phyloP scores from a whole-genome alignment of 2,888 invertebrate genomes.

The Troglohyphantes excavatus region DNA sequence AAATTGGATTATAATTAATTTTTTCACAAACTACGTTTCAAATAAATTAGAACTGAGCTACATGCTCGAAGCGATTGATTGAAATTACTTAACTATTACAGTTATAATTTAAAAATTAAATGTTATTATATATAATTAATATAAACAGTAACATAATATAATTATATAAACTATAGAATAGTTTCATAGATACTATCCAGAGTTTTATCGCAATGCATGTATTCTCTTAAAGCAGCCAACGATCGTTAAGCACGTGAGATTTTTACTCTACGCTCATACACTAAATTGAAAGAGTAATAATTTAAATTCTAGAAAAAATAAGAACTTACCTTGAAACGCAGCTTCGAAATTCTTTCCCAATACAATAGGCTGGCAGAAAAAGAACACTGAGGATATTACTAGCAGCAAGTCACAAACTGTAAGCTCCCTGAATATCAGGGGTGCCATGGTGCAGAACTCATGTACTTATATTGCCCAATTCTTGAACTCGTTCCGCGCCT shows the following conservation, averaged over 20 bases:
- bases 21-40: too few species aligned
- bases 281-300: too few species aligned
- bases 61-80: too few species aligned
- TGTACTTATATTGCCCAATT: conserved; percentile 33
- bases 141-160: too few species aligned
- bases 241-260: not conserved
- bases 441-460: conserved; percentile 72
- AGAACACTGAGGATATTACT: conserved; percentile 40
- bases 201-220: too few species aligned
- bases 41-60: too few species aligned
- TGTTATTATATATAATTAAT: too few species aligned
- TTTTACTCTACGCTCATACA: not conserved
- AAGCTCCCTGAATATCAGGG: conserved; percentile 67
- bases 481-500: not conserved
- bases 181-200: too few species aligned
- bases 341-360: conserved; percentile 70
- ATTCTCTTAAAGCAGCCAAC: not conserved
- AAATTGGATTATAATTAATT: too few species aligned
- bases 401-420: conserved; percentile 53
- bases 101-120: too few species aligned
- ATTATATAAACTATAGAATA: too few species aligned
- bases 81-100: too few species aligned
- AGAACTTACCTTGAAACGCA: conserved; percentile 74
- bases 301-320: not conserved
- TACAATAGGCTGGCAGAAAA: conserved; percentile 13